A percentile compares a stretch with the other conserved stretches of the same genome.
These are phyloP conservation scores for Leucoraja ocellata DNA, from an alignment of 2,797 vertebrate genomes.

Conservation along the genomic window DNA sequence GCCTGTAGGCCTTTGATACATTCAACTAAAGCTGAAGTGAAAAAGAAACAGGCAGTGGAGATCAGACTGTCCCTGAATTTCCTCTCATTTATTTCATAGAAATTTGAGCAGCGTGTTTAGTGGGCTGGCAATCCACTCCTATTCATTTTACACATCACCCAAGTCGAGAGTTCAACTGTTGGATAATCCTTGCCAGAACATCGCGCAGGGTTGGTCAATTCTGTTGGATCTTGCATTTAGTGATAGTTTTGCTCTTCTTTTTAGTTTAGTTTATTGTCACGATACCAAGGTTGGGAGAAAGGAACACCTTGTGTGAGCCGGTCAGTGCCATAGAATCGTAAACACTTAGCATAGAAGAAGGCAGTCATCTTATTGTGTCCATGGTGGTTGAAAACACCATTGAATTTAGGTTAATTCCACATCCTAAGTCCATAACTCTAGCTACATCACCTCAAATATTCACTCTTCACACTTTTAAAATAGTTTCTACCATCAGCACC, in stretches of 20 bases:
- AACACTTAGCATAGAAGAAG: too few relatives aligned
- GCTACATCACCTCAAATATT: too few relatives aligned
- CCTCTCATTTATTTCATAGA: background rate
- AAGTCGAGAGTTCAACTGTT: background rate
- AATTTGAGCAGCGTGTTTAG: background rate
- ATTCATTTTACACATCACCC: background rate
- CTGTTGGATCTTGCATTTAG: background rate
- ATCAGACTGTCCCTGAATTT: background rate
- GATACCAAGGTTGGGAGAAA: background rate
- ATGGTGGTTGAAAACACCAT: too few relatives aligned
- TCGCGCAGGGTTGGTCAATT: background rate
- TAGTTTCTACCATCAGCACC: too few relatives aligned
- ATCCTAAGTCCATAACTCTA: too few relatives aligned
- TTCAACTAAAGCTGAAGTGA: background rate
- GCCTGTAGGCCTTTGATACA: background rate
- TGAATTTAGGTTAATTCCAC: too few relatives aligned
- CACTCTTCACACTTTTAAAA: too few relatives aligned
- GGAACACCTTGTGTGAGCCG: background rate
- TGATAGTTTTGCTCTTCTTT: background rate
- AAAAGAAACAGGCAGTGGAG: background rate
- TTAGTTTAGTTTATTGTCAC: too few relatives aligned
- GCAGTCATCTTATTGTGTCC: too few relatives aligned
- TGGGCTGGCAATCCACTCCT: background rate
- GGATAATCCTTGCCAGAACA: background rate
- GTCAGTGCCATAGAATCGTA: too few relatives aligned